A percentile compares a stretch with the other conserved stretches of the same genome.
phyloP scores from a whole-genome alignment of 2,888 invertebrate species.

The Erebia palarica region DNA sequence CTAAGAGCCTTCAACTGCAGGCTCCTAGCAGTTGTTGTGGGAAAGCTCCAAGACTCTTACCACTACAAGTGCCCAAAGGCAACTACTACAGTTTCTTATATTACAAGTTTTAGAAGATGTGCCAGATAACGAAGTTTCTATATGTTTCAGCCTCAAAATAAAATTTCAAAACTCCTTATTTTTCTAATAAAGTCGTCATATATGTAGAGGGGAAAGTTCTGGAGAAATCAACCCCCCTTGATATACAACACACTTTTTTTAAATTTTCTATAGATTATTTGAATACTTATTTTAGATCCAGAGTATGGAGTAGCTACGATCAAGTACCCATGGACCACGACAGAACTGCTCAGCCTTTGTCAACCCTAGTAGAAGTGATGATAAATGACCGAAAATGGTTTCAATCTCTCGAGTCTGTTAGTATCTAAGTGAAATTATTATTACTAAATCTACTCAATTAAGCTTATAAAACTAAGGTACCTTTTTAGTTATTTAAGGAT shows the following conservation, averaged over 20 bases:
- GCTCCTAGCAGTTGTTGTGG: too few species aligned
- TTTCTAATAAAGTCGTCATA: too few species aligned
- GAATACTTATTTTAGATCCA: conserved; percentile 41
- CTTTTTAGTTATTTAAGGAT: too few species aligned
- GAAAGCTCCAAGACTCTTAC: too few species aligned
- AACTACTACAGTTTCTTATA: too few species aligned
- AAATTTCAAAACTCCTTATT: too few species aligned
- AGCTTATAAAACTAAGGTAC: not conserved
- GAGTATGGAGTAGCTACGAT: conserved; percentile 63
- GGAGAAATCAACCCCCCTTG: not conserved
- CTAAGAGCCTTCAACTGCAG: too few species aligned
- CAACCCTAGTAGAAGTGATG: conserved; percentile 61
- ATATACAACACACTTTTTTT: not conserved
- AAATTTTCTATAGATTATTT: not conserved
- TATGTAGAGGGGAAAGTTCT: not conserved
- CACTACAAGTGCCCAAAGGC: too few species aligned
- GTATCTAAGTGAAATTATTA: conserved; percentile 32
- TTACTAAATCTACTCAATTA: not conserved
- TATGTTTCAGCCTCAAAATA: too few species aligned
- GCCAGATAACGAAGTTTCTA: too few species aligned
- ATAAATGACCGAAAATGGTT: conserved; percentile 68
- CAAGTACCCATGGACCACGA: conserved; percentile 70
- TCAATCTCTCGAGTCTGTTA: conserved; percentile 59
- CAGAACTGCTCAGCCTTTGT: conserved; percentile 61
- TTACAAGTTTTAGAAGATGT: too few species aligned